Conservation (phyloP, 2,113 vertebrate genomes). For the Corvus cornix region DNA sequence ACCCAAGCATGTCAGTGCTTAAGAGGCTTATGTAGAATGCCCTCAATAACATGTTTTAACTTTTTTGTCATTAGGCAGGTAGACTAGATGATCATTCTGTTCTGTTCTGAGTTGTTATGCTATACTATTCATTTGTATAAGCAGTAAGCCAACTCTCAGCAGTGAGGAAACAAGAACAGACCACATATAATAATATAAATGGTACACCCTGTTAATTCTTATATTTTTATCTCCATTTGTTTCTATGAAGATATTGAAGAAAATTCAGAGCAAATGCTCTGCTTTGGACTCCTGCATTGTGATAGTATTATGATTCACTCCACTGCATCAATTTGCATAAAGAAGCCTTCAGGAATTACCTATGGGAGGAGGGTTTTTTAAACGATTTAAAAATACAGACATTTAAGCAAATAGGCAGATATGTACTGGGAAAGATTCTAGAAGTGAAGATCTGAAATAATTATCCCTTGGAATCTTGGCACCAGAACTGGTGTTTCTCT, state of each 20-base stretch:
- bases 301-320: neutral
- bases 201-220: neutral
- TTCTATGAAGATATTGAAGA: neutral
- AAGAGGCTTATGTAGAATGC: neutral
- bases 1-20: neutral
- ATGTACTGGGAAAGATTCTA: neutral
- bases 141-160: neutral
- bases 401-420: neutral
- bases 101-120: neutral
- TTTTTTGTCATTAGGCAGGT: neutral
- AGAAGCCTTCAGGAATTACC: neutral
- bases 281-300: neutral
- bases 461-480: neutral
- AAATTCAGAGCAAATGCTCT: neutral
- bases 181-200: neutral
- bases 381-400: neutral
- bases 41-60: neutral
- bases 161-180: neutral
- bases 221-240: neutral
- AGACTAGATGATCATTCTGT: neutral
- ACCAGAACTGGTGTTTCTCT: neutral
- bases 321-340: neutral
- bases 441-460: neutral
- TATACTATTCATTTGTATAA: neutral
- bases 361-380: neutral